A percentile compares a stretch with the other conserved stretches of the same genome.
Evolutionary conservation across 2,113 vertebrate species (phyloP).

Genomic region (Otolemur garnettii): DNA sequence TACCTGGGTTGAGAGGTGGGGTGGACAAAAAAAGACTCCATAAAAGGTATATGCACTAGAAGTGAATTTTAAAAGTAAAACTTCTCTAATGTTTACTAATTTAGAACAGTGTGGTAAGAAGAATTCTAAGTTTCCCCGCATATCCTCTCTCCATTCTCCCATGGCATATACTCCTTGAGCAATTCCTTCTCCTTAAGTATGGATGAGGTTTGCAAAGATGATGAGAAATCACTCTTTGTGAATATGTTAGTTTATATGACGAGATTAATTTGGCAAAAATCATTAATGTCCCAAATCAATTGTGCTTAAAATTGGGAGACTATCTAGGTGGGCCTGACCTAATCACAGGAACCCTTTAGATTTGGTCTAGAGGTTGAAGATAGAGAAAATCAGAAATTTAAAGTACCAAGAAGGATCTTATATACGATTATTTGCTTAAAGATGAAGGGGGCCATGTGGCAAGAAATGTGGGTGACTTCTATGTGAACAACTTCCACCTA

Average conservation of each 20-base stretch:
- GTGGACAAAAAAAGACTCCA: neutral
- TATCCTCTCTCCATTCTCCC: neutral
- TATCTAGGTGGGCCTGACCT: neutral
- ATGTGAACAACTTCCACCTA: neutral
- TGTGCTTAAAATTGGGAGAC: neutral
- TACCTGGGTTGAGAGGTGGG: neutral
- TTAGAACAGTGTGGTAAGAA: neutral
- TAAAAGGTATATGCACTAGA: neutral
- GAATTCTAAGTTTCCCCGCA: neutral
- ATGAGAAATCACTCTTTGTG: neutral
- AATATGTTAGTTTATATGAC: neutral
- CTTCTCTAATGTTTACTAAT: constrained; percentile 28
- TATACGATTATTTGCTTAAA: neutral
- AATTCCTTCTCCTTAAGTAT: neutral
- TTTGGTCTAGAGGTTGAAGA: neutral
- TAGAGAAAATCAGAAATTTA: neutral
- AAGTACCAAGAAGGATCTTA: neutral
- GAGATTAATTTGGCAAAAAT: neutral
- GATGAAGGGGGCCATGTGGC: neutral
- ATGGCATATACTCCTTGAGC: neutral
- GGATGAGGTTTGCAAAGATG: neutral
- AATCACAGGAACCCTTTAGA: neutral
- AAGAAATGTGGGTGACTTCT: neutral
- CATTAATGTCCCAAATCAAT: neutral
- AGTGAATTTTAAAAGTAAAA: neutral